These are phyloP conservation scores for Calyptommatus sinebrachiatus DNA, from an alignment of 2,113 vertebrate species.

Conservation along the genomic window DNA sequence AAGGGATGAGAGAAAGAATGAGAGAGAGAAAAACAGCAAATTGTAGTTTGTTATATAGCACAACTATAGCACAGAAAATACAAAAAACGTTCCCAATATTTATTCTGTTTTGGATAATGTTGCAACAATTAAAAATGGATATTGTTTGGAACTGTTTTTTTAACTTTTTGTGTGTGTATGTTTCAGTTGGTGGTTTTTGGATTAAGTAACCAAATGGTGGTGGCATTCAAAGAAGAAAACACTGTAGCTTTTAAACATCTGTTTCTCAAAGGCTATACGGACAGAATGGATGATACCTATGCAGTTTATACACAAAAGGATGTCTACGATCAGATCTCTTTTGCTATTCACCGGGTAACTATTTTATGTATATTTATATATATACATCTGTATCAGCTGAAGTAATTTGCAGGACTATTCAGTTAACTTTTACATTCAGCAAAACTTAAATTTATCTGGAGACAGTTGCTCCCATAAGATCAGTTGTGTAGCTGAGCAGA, in stretches of 20 bases:
- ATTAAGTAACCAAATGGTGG: constrained; percentile 95
- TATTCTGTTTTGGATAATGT: not conserved
- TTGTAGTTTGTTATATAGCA: not conserved
- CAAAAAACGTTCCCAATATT: not conserved
- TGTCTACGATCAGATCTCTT: constrained; percentile 84
- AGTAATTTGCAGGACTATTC: not conserved
- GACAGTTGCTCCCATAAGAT: not conserved
- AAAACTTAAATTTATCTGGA: not conserved
- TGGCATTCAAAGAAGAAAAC: constrained; percentile 92
- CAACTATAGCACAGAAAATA: not conserved
- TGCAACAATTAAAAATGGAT: not conserved
- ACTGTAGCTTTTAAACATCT: constrained; percentile 88
- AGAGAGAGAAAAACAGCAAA: no score
- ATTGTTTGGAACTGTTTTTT: constrained; percentile 27
- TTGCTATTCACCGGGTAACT: constrained; percentile 81
- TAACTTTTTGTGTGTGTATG: constrained; percentile 1
- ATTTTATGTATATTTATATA: not conserved
- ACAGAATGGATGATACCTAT: constrained; percentile 75
- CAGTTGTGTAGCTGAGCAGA: not conserved
- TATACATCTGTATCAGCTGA: not conserved
- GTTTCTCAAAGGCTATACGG: constrained; percentile 87
- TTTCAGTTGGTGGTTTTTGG: constrained; percentile 91
- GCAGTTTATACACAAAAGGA: constrained; percentile 85
- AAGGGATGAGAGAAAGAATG: no score
- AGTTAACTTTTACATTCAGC: not conserved